Conservation (phyloP, 2,888 invertebrate species). For the Melieria crassipennis region DNA sequence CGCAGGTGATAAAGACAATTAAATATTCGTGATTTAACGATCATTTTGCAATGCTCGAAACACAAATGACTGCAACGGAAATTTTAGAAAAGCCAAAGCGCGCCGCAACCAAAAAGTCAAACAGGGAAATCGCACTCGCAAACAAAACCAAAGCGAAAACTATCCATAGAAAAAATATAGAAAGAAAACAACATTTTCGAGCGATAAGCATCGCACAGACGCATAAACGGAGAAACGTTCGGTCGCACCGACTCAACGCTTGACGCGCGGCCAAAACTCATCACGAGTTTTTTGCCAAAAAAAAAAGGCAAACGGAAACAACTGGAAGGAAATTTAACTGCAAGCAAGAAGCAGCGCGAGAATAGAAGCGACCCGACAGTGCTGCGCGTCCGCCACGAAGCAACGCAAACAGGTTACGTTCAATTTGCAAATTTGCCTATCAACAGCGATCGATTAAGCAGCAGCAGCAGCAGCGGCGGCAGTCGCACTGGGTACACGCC, state of each 20-base stretch:
- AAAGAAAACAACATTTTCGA: no score
- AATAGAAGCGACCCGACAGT: background rate
- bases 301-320: constrained; percentile 41
- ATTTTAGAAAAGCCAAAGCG: constrained; percentile 6
- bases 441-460: constrained; percentile 55
- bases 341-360: constrained; percentile 24
- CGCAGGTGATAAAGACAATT: constrained; percentile 66
- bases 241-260: constrained; percentile 35
- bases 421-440: constrained; percentile 60
- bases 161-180: no score
- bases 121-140: background rate
- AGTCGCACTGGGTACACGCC: constrained; percentile 47
- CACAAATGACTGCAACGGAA: constrained; percentile 10
- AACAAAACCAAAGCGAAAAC: background rate
- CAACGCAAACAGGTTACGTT: constrained; percentile 54
- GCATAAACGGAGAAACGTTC: constrained; percentile 30
- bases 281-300: constrained; percentile 52
- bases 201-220: constrained; percentile 12
- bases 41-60: constrained; percentile 59
- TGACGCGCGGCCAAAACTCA: constrained; percentile 44
- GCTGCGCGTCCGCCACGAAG: background rate
- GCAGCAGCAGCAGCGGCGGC: constrained; percentile 37
- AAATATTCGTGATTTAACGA: constrained; percentile 67
- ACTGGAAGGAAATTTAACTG: constrained; percentile 20
- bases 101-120: constrained; percentile 10